Evolutionary conservation across 2,888 invertebrate genomes (phyloP).

Genomic region (Orthosia gothica): DNA sequence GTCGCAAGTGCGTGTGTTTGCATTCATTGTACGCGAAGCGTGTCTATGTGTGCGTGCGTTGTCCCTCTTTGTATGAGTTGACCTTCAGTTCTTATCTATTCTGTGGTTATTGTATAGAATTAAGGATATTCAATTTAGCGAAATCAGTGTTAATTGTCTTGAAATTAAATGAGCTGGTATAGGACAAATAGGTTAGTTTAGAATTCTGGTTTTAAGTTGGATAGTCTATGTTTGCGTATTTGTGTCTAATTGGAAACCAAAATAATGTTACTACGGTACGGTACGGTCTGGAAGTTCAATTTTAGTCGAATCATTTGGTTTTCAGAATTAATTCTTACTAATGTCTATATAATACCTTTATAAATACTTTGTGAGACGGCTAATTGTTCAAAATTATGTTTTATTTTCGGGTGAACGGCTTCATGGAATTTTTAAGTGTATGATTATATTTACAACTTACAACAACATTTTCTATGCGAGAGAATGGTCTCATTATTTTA

Average conservation of each 20-base stretch:
- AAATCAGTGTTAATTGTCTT: conserved; percentile 34
- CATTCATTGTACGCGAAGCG: background rate
- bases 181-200: conserved; percentile 11
- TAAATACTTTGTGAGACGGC: no score
- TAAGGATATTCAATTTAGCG: conserved; percentile 34
- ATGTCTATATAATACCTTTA: no score
- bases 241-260: conserved; percentile 21
- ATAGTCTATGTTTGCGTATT: conserved; percentile 2
- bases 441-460: no score
- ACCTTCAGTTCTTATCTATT: background rate
- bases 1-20: background rate
- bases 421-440: background rate
- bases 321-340: background rate
- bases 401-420: background rate
- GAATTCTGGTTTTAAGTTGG: conserved; percentile 1
- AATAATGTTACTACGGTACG: background rate
- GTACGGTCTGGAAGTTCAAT: background rate
- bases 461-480: no score
- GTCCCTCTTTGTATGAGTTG: no score
- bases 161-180: conserved; percentile 20
- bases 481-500: no score
- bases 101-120: background rate
- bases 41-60: no score
- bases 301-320: background rate
- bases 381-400: background rate